phyloP scores from a whole-genome alignment of 1,140 invertebrate species.

The Drosophila malerkotliana region DNA sequence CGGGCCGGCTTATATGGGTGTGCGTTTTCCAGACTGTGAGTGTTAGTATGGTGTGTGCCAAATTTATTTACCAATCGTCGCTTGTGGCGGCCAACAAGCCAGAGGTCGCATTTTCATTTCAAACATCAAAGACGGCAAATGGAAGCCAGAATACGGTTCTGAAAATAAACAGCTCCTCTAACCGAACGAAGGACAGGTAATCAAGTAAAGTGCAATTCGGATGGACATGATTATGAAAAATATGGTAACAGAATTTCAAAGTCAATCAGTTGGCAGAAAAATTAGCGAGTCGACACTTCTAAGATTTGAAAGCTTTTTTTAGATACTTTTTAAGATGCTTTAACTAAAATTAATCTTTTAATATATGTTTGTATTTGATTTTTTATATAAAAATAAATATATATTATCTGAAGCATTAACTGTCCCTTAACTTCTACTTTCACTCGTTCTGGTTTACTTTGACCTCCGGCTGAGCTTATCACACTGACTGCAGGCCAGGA shows the following conservation, averaged over 20 bases:
- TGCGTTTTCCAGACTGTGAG: neutral
- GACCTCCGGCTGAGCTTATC: constrained; percentile 13
- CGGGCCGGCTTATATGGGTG: neutral
- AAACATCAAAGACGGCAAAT: constrained; percentile 42
- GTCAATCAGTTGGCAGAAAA: constrained; percentile 1
- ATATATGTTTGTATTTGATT: neutral
- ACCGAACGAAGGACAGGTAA: constrained; percentile 10
- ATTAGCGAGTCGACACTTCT: neutral
- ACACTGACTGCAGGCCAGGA: constrained; percentile 19
- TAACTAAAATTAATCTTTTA: neutral
- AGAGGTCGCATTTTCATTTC: constrained; percentile 67
- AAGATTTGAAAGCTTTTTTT: too few relatives aligned
- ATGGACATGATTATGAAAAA: constrained; percentile 8
- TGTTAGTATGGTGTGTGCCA: constrained; percentile 34
- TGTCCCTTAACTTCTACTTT: neutral
- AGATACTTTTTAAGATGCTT: too few relatives aligned
- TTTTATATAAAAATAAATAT: neutral
- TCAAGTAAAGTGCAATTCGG: constrained; percentile 30
- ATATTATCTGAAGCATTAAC: neutral
- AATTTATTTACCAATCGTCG: constrained; percentile 70
- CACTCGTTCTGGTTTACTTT: neutral
- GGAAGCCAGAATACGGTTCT: constrained; percentile 24
- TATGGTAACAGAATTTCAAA: neutral
- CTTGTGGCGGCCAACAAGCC: constrained; percentile 37
- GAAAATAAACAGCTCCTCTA: constrained; percentile 22